Evolutionary conservation across 2,888 invertebrate genomes (phyloP).

Genomic region (Pollenia angustigena): DNA sequence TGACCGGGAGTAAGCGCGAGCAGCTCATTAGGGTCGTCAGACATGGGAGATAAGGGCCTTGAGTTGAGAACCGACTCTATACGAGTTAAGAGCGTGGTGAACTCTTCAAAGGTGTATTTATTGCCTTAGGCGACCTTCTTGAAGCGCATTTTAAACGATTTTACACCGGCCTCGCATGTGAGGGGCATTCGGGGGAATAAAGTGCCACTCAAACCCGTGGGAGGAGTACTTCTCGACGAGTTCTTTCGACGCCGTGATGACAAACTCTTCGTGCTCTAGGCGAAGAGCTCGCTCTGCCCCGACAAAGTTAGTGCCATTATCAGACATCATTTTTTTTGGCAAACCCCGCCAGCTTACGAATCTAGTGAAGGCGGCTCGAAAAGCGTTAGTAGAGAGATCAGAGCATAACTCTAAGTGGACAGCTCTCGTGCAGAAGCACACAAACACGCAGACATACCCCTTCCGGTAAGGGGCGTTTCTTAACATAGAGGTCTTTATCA

Average conservation of each 20-base stretch:
- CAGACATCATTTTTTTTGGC: constrained; percentile 50
- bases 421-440: constrained; percentile 44
- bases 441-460: constrained; percentile 52
- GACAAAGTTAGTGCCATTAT: constrained; percentile 68
- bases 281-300: constrained; percentile 17
- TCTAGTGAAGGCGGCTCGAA: constrained; percentile 55
- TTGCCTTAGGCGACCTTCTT: constrained; percentile 16
- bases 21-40: background rate
- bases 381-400: constrained; percentile 44
- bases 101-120: constrained; percentile 48
- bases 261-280: background rate
- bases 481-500: constrained; percentile 44
- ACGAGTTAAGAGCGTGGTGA: too few species aligned
- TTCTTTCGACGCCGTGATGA: background rate
- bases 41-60: constrained; percentile 10
- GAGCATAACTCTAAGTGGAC: constrained; percentile 57
- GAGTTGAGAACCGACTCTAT: too few species aligned
- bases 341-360: constrained; percentile 61
- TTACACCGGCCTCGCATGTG: constrained; percentile 64
- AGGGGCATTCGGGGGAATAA: constrained; percentile 58
- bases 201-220: constrained; percentile 29
- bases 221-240: background rate
- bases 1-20: background rate
- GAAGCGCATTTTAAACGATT: constrained; percentile 55
- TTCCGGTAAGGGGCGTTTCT: constrained; percentile 45